Evolutionary conservation across 2,888 invertebrate species (phyloP), one percentile per base, ranked within the genome.

Genomic region (Leptarthrus brevirostris): DNA sequence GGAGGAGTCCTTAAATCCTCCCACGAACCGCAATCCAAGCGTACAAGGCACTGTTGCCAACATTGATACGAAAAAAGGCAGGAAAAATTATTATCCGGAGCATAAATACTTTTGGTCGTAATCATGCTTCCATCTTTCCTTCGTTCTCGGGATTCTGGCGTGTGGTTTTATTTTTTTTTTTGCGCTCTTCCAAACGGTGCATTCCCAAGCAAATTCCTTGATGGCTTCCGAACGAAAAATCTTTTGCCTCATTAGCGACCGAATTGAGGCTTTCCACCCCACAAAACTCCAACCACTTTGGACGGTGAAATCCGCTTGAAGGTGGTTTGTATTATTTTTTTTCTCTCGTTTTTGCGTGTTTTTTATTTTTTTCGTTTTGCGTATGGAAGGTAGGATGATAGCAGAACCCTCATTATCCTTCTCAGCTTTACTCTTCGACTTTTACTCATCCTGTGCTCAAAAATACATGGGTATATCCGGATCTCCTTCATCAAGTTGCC

Each of bases 161-260:
- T 70, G 47, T 30, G 30, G 30, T 49, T 22, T 22, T 6, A 18
- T 36, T 58, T 30, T 30, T 58, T 58, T 58, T 61, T 40, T 61
- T 61, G 34, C 36, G 61, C 34, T 47, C 34, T 47, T n/a, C n/a
- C 30, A 22, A 47, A 49, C 47, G 26, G 52, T 70, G 70, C 70
- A 70, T 47, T 61, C 72, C 61, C 61, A 47, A 30, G 75, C 34
- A 36, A 64, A 75, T 75, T 75, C 72, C 75, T 58, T 74, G 74
- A 75, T 74, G 74, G 72, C 58, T 75, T 75, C 74, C 74, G 72
- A 74, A 75, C 66, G 69, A 69, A 74, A 75, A 75, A 71, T 75
- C 75, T 76, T 76, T 74, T 76, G 76, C 76, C 74, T 76, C 76
- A 76, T 76, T 76, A 76, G 76, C 76, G 76, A 74, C 73, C 74